Conservation (phyloP, 2,888 invertebrate genomes). For the Tiphia femorata region DNA sequence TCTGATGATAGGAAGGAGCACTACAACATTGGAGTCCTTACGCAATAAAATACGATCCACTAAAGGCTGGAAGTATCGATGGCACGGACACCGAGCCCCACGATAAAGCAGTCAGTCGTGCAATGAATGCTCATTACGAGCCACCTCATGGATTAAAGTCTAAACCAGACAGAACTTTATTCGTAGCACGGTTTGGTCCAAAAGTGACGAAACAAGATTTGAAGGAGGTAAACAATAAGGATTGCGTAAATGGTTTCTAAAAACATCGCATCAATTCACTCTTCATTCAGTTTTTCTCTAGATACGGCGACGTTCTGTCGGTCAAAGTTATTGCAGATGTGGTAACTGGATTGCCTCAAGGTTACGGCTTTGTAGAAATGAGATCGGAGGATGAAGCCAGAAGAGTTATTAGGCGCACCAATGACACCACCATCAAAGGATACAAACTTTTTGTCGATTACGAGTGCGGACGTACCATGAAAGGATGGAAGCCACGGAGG, state of each 20-base stretch:
- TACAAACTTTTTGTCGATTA: constrained; percentile 81
- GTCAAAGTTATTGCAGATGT: constrained; percentile 76
- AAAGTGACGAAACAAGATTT: constrained; percentile 75
- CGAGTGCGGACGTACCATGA: constrained; percentile 79
- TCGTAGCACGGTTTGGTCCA: constrained; percentile 80
- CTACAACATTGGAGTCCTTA: constrained; percentile 71
- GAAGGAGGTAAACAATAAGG: constrained; percentile 58
- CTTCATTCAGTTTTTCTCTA: constrained; percentile 76
- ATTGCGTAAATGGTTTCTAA: not conserved
- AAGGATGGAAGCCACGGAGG: constrained; percentile 87
- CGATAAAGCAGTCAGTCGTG: constrained; percentile 82
- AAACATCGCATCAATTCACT: constrained; percentile 49
- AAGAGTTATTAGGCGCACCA: constrained; percentile 74
- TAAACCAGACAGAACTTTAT: constrained; percentile 79
- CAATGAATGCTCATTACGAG: constrained; percentile 76
- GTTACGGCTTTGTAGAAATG: constrained; percentile 90
- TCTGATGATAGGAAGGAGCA: constrained; percentile 22
- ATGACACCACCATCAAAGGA: constrained; percentile 76
- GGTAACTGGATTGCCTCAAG: constrained; percentile 85
- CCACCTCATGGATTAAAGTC: constrained; percentile 78
- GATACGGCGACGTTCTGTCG: constrained; percentile 75
- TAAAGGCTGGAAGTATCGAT: constrained; percentile 89
- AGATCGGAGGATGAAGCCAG: constrained; percentile 74
- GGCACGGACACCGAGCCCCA: constrained; percentile 87
- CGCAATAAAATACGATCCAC: constrained; percentile 79